Conservation (phyloP, 2,113 vertebrate species). For the Hyperopisus bebe region DNA sequence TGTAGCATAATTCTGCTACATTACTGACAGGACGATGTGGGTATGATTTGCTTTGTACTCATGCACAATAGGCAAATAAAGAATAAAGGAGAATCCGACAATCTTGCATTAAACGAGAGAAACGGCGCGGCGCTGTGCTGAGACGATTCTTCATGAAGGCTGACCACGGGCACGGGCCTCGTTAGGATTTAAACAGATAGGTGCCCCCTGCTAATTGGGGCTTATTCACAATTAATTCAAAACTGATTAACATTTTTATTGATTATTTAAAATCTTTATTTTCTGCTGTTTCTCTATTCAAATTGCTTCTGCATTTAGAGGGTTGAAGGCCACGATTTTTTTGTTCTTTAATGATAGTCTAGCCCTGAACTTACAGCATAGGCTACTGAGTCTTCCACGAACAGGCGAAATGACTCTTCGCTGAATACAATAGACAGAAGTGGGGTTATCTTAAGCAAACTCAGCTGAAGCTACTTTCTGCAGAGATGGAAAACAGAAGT, state of each 20-base stretch:
- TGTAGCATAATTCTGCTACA: not conserved
- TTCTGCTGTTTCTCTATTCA: not conserved
- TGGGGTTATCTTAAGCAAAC: slow-evolving; percentile 11
- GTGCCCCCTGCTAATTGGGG: not conserved
- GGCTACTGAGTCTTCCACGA: not conserved
- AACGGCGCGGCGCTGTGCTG: not conserved
- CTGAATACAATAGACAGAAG: not conserved
- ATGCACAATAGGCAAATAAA: not conserved
- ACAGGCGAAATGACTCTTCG: not conserved
- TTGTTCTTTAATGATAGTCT: not conserved
- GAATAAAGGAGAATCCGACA: not conserved
- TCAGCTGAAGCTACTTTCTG: not conserved
- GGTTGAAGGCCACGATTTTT: not conserved
- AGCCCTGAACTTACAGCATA: not conserved
- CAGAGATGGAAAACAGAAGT: not conserved
- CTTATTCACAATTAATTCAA: not conserved
- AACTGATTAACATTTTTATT: not conserved
- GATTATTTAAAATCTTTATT: not conserved
- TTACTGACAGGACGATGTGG: not conserved
- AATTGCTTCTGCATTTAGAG: not conserved
- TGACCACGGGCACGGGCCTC: not conserved
- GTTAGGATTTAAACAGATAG: not conserved
- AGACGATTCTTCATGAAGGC: not conserved
- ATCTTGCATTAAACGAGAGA: not conserved
- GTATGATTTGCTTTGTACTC: not conserved